Conservation (phyloP, 2,113 vertebrate genomes). For the Corvus cornix region DNA sequence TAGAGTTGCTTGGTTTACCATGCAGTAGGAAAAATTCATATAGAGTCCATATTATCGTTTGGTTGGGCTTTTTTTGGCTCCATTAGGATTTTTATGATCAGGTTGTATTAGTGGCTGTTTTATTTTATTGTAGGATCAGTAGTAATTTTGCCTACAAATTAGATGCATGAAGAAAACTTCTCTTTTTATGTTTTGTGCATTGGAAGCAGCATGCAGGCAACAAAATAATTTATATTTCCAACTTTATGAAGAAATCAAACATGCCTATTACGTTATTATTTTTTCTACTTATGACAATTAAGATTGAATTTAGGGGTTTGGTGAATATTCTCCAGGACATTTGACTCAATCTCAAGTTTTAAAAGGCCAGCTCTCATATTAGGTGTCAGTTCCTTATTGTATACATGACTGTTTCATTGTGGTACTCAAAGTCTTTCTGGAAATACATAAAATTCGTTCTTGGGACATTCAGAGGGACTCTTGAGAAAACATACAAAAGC, state of each 20-base stretch:
- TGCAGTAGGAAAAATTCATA: background rate
- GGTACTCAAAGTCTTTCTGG: background rate
- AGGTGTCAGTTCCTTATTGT: background rate
- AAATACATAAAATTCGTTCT: background rate
- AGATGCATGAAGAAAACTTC: background rate
- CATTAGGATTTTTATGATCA: background rate
- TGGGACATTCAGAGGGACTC: background rate
- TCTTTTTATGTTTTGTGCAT: background rate
- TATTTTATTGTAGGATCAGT: background rate
- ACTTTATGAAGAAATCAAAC: background rate
- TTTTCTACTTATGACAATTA: background rate
- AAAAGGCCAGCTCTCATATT: background rate
- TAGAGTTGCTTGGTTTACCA: background rate
- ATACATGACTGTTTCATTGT: background rate
- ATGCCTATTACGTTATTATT: background rate
- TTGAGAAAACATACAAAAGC: background rate
- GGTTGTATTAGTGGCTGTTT: background rate
- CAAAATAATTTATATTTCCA: background rate
- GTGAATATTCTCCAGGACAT: background rate
- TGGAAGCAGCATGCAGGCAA: background rate
- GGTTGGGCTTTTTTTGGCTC: background rate
- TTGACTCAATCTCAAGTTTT: background rate
- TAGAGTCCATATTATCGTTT: background rate
- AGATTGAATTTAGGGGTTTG: background rate
- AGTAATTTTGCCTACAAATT: background rate